Conservation (phyloP, 2,888 invertebrate species). For the Polyommatus iphigenia region DNA sequence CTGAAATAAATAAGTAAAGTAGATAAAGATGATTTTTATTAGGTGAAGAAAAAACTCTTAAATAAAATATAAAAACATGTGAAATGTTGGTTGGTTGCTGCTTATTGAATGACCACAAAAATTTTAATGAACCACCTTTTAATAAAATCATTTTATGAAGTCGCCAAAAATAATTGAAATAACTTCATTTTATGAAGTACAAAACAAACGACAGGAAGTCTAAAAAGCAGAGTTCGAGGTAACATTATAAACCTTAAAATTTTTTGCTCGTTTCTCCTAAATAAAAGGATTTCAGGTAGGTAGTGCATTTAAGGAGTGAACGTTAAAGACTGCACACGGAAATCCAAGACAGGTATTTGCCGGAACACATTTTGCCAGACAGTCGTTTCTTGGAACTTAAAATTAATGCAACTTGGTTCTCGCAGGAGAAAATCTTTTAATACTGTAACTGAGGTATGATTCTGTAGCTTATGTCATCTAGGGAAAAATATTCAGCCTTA, state of each 20-base stretch:
- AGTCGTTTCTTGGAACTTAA: constrained; percentile 32
- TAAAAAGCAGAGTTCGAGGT: not conserved
- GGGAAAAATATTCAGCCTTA: not conserved
- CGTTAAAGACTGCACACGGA: constrained; percentile 35
- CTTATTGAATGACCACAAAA: no score
- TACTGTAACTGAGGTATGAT: constrained; percentile 8
- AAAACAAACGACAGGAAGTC: not conserved
- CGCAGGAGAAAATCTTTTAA: constrained; percentile 31
- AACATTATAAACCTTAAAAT: constrained; percentile 22
- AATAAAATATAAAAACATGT: no score
- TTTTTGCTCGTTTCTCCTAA: constrained; percentile 28
- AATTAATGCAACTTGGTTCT: constrained; percentile 32
- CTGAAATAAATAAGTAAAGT: no score
- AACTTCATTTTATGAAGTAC: not conserved
- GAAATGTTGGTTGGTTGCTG: no score
- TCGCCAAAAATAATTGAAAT: not conserved
- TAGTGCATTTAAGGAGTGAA: constrained; percentile 33
- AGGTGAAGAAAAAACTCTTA: no score
- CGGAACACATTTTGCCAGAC: constrained; percentile 33
- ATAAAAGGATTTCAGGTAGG: constrained; percentile 31
- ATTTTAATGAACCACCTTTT: not conserved
- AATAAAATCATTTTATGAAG: not conserved
- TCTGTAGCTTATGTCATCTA: not conserved
- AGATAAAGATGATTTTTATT: no score
- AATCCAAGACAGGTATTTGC: constrained; percentile 38